Evolutionary conservation across 2,113 vertebrate species (phyloP).

Genomic region (Poeciliopsis prolifica): DNA sequence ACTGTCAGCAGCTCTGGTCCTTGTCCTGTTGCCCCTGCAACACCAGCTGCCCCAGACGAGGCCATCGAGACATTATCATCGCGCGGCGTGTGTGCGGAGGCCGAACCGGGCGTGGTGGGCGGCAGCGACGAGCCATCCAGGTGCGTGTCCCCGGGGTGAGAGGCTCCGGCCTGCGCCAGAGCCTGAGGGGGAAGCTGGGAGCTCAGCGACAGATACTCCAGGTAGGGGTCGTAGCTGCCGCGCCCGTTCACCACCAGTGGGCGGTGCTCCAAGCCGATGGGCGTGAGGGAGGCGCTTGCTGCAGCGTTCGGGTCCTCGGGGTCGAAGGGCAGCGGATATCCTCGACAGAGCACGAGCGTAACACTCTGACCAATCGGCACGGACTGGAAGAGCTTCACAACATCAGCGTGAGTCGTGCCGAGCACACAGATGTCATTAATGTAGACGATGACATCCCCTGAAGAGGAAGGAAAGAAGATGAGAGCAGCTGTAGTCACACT

Average conservation of each 20-base stretch:
- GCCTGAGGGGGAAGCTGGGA: conserved; percentile 93
- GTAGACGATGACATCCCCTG: conserved; percentile 99
- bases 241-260: conserved; percentile 94
- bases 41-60: conserved; percentile 89
- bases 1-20: conserved; percentile 94
- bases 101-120: conserved; percentile 78
- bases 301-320: conserved; percentile 88
- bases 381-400: conserved; percentile 99
- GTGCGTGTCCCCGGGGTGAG: conserved; percentile 92
- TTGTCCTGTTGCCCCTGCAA: conserved; percentile 56
- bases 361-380: conserved; percentile 98
- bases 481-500: conserved; percentile 5
- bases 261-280: conserved; percentile 93
- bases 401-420: conserved; percentile 97
- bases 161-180: conserved; percentile 81
- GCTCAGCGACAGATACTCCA: conserved; percentile 98
- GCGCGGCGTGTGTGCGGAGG: conserved; percentile 81
- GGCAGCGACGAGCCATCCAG: conserved; percentile 93
- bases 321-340: conserved; percentile 97
- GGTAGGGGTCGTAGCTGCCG: conserved; percentile 96
- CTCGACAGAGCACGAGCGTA: conserved; percentile 96
- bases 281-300: conserved; percentile 87
- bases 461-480: conserved; percentile 46
- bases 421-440: conserved; percentile 99
- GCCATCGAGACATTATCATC: conserved; percentile 97